Evolutionary conservation across 2,888 invertebrate species (phyloP).

Genomic region (Meliscaeva auricollis): DNA sequence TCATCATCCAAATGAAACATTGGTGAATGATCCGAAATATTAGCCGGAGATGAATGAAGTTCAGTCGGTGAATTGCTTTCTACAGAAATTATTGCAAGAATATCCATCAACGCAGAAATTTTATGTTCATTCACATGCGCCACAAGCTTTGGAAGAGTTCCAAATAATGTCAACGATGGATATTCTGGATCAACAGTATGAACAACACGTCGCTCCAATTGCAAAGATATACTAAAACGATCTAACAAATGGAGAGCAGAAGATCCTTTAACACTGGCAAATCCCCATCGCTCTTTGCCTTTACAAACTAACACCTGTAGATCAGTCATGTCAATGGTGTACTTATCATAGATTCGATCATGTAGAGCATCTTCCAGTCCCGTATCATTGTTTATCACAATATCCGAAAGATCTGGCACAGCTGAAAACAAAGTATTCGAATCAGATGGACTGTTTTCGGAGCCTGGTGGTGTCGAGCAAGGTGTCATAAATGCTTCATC

Average conservation of each 20-base stretch:
- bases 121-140: constrained; percentile 97
- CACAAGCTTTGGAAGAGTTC: constrained; percentile 93
- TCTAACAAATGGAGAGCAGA: constrained; percentile 94
- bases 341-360: constrained; percentile 91
- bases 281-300: constrained; percentile 95
- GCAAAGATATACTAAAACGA: constrained; percentile 88
- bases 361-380: constrained; percentile 87
- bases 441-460: constrained; percentile 87
- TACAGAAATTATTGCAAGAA: constrained; percentile 84
- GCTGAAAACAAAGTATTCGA: constrained; percentile 83
- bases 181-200: constrained; percentile 93
- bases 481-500: constrained; percentile 92
- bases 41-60: constrained; percentile 54
- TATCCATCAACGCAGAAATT: constrained; percentile 88
- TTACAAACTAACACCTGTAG: constrained; percentile 94
- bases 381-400: constrained; percentile 86
- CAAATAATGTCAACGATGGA: constrained; percentile 93
- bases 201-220: constrained; percentile 92
- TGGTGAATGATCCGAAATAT: constrained; percentile 32
- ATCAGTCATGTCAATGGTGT: constrained; percentile 91
- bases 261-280: constrained; percentile 92
- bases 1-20: constrained; percentile 53
- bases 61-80: constrained; percentile 55
- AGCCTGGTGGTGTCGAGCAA: constrained; percentile 94
- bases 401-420: constrained; percentile 86